These are phyloP conservation scores for Haliclona indistincta DNA, from an alignment of 37 sponge, comb jelly and placozoan genomes.

Conservation along the genomic window DNA sequence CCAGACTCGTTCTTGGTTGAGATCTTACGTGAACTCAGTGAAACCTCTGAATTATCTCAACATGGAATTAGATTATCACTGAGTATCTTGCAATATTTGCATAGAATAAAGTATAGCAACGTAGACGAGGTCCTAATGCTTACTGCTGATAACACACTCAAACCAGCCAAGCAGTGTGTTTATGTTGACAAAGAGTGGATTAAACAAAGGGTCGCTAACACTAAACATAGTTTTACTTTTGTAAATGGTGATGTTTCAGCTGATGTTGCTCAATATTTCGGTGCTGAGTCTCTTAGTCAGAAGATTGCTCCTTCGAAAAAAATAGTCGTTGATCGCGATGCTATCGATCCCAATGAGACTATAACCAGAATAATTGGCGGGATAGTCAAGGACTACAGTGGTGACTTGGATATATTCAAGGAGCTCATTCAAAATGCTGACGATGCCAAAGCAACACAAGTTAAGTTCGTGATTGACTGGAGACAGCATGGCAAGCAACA, in stretches of 20 bases:
- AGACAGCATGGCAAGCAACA: conserved; percentile 42
- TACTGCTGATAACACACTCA: conserved; percentile 21
- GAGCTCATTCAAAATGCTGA: conserved; percentile 92
- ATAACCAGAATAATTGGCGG: conserved; percentile 56
- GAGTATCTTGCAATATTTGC: too few relatives aligned
- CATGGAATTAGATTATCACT: too few relatives aligned
- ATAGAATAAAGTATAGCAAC: too few relatives aligned
- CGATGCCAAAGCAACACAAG: conserved; percentile 77
- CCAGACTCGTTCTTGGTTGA: too few relatives aligned
- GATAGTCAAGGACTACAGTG: conserved; percentile 69
- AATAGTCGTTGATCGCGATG: conserved; percentile 11
- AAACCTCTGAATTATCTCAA: too few relatives aligned
- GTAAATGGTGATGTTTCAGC: conserved; percentile 40
- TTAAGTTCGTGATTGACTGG: conserved; percentile 83
- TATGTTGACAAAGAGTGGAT: conserved; percentile 63
- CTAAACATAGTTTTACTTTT: conserved; percentile 8
- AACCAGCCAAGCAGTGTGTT: conserved; percentile 31
- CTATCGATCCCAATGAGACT: conserved; percentile 47
- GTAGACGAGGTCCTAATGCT: conserved; percentile 41
- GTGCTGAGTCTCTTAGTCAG: conserved; percentile 46
- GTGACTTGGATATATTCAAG: conserved; percentile 75
- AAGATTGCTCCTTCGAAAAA: conserved; percentile 47
- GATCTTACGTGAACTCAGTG: too few relatives aligned
- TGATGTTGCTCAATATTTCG: conserved; percentile 52
- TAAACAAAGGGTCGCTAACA: neutral